phyloP scores from a whole-genome alignment of 35 echinoderm and acorn worm genomes.

The Lytechinus variegatus region DNA sequence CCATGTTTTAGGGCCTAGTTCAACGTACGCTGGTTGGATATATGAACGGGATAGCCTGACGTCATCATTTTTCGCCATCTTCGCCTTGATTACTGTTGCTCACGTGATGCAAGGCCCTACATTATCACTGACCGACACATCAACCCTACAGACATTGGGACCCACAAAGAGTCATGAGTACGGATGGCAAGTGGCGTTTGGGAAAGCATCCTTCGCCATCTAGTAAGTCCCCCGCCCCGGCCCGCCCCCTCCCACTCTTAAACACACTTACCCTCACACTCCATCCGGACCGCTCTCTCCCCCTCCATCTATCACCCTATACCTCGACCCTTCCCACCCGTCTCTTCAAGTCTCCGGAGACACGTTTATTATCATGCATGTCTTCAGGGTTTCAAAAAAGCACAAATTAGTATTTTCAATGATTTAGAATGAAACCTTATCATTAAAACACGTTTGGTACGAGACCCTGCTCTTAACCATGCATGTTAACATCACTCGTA shows the following conservation, averaged over 20 bases:
- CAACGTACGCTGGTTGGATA: constrained; percentile 52
- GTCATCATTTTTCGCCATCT: constrained; percentile 48
- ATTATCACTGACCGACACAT: constrained; percentile 57
- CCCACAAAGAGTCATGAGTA: constrained; percentile 33
- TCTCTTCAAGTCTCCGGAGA: not conserved
- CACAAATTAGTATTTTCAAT: no score
- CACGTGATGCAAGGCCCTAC: constrained; percentile 55
- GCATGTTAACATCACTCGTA: no score
- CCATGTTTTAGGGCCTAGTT: not conserved
- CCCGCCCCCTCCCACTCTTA: no score
- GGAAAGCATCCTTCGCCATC: constrained; percentile 54
- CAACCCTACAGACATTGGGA: constrained; percentile 54
- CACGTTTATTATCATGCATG: no score
- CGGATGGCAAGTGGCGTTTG: constrained; percentile 65
- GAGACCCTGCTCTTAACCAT: no score
- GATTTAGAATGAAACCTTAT: no score
- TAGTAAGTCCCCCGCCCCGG: constrained; percentile 56
- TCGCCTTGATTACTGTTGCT: constrained; percentile 45
- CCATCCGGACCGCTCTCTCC: not conserved
- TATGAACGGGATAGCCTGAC: constrained; percentile 34
- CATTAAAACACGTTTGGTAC: no score
- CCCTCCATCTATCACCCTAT: not conserved
- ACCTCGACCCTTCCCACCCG: not conserved
- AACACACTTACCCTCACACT: no score
- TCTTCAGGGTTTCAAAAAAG: no score